Evolutionary conservation across 2,797 vertebrate genomes (phyloP).

Genomic region (Oreochromis grahami): DNA sequence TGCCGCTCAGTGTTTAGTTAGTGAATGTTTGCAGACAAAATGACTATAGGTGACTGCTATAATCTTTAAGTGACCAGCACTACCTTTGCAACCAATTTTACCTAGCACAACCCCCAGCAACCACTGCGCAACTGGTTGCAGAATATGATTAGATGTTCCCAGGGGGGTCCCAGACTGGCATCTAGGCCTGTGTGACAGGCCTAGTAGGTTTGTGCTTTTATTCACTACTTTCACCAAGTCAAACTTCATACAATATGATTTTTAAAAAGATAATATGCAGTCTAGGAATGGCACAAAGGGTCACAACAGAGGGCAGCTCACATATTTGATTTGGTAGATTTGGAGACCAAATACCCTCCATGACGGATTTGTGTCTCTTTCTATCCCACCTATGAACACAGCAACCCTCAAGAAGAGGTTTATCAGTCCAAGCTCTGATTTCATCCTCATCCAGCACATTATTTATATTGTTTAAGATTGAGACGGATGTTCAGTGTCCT

Average conservation of each 20-base stretch:
- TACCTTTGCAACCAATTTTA: background rate
- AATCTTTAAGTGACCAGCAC: background rate
- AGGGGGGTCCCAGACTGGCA: background rate
- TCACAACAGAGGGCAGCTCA: background rate
- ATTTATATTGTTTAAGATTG: background rate
- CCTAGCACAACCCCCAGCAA: background rate
- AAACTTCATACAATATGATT: background rate
- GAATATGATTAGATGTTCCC: background rate
- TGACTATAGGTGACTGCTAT: background rate
- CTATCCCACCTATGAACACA: background rate
- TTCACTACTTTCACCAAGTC: background rate
- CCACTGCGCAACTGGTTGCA: background rate
- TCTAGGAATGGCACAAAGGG: background rate
- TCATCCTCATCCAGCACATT: background rate
- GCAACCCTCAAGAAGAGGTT: background rate
- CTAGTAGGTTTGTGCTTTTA: background rate
- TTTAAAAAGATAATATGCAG: rapidly evolving
- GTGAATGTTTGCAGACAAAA: background rate
- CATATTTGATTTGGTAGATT: background rate
- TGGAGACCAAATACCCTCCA: background rate
- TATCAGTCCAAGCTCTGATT: background rate
- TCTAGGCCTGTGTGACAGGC: background rate
- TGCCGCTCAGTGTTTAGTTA: background rate
- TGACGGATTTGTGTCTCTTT: background rate
- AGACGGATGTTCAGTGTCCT: background rate